Evolutionary conservation across 2,113 vertebrate species (phyloP).

Genomic region (Ciconia boyciana): DNA sequence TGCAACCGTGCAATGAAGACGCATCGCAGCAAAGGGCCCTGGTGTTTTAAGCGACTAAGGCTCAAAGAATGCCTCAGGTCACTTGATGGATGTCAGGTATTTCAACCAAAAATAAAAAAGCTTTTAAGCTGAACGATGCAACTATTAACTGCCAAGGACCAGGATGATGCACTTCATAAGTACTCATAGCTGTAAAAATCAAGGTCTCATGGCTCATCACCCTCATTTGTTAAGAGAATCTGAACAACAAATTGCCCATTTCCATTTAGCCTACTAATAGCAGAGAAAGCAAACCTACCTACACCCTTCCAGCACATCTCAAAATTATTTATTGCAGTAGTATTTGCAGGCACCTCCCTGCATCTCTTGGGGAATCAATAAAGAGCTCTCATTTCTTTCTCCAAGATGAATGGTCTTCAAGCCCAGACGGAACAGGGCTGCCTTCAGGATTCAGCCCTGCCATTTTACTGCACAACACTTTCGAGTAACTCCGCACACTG

Average conservation of each 20-base stretch:
- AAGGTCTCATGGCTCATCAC: not conserved
- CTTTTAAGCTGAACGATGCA: not conserved
- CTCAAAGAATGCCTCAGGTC: not conserved
- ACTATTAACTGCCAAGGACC: not conserved
- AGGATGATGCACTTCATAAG: not conserved
- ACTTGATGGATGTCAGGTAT: not conserved
- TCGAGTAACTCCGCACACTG: not conserved
- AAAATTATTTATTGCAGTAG: not conserved
- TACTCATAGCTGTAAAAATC: not conserved
- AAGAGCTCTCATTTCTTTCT: not conserved
- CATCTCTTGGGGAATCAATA: not conserved
- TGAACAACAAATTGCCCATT: not conserved
- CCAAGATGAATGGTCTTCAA: not conserved
- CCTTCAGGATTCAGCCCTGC: not conserved
- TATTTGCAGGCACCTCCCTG: not conserved
- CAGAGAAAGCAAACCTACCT: not conserved
- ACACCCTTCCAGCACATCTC: not conserved
- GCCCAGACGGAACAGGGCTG: not conserved
- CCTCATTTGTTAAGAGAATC: not conserved
- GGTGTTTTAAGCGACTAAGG: not conserved
- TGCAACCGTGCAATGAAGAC: not conserved
- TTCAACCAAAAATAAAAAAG: not conserved
- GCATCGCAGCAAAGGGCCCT: not conserved
- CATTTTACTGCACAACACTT: accelerated
- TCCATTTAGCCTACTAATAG: not conserved